Evolutionary conservation across 2,888 invertebrate genomes (phyloP), one percentile per base, ranked within the genome.

Genomic region (Leptodirus hochenwartii): DNA sequence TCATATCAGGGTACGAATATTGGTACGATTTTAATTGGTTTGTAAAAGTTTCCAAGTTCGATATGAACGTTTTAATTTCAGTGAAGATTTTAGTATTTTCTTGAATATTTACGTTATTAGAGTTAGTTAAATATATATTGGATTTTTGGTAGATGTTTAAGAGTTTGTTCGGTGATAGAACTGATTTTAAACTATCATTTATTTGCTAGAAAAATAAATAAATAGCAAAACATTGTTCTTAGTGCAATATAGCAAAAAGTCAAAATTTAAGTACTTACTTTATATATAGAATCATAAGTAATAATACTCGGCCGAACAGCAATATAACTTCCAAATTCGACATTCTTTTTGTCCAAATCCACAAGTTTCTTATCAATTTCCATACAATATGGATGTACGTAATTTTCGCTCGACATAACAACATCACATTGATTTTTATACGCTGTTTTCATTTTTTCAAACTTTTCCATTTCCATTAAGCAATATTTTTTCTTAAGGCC

Each of bases 1-100:
- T 64, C 29, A 90, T 58, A 49, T 90, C 90, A 0, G 77, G 76
- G 47, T 82, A 87, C n/a, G 69, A 67, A 3, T 66, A 58, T 0
- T 64, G 56, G 46, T 69, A 77, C 3, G 44, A 51, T 14, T 69
- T 59, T 15, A 74, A 47, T 43, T 62, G 63, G 27, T 58, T 59
- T 23, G 61, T 58, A 44, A 73, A 71, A 17, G 58, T 59, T 31
- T 61, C 56, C 16, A 38, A 43, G 20, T 20, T 20, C n/a, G 20
- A 20, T 8, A 20, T 20, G 8, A 20, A 20, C 8, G n/a, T 8
- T 8, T 20, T 20, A 6, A 20, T 8, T 8, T 10, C 9, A 24
- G 10, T 6, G 10, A 9, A 9, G 10, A 24, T 9, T 9, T 9
- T 10, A 24, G 8, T 6, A 9, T 27, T 27, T 13, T 65, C 59